Base-by-base conservation (phyloP, 2,113 vertebrate species). In the Nanorana parkeri region DNA sequence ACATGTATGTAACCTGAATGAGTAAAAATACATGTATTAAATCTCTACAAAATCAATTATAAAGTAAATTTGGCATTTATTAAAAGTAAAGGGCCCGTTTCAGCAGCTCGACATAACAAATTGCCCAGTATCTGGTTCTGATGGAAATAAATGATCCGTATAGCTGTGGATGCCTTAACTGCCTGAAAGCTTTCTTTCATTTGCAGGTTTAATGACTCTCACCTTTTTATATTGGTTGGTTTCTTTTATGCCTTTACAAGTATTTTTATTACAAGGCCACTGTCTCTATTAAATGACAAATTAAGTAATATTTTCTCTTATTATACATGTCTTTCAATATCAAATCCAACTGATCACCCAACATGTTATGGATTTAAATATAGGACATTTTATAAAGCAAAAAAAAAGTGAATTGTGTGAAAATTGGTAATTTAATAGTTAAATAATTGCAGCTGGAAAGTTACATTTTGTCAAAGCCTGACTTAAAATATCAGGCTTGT, bases 101-200 rank as follows among this genome's bases (percentile, higher is more conserved):
- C 41, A 13, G 8, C 21, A 60, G 58, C n/a, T 21, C 58, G 10
- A 60, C 17, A n/a, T 3, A 24, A 63, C 21, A 63, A 21, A 63
- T 24, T 15, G 24, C 21, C 21, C 17, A 20, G 28, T 67, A 20
- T 32, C 21, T 67, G 28, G 65, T 67, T 17, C 29, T 7, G 10
- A 36, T 29, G 32, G 17, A 68, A 60, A 68, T 0, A n/a, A 21
- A 73, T 76, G 17, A 76, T 19, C 80, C 82, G 77, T 81, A 85
- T 64, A 93, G 90, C 92, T 93, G 91, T 89, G 84, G 89, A 91
- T 93, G 93, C 93, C 93, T 95, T 87, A 91, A 87, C 91, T 93
- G 88, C 83, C 85, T 86, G 67, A 72, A 77, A 63, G 90, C 91
- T 90, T 89, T 92, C 92, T 92, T 90, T 90, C 58, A 47, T 68